Evolutionary conservation across 2,888 invertebrate genomes (phyloP).

Genomic region (Oscheius sp.): DNA sequence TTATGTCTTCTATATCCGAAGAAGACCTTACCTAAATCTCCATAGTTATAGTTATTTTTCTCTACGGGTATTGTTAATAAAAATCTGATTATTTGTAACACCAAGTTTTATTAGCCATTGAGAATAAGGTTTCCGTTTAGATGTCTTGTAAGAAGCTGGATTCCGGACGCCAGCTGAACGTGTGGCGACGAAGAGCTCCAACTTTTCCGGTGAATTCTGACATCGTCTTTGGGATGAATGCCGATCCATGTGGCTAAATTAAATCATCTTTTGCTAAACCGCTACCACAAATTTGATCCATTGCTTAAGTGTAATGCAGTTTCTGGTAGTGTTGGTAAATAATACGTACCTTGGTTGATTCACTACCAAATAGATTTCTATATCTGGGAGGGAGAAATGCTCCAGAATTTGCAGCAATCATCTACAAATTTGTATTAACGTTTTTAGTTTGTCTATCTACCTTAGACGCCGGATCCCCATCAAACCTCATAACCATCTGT

Average conservation of each 20-base stretch:
- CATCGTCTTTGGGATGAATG: constrained; percentile 17
- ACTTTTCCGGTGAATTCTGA: constrained; percentile 28
- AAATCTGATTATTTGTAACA: constrained; percentile 6
- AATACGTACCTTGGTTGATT: constrained; percentile 1
- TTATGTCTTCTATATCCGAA: constrained; percentile 27
- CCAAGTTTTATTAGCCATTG: constrained; percentile 4
- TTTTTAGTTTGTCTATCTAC: background rate
- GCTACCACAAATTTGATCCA: background rate
- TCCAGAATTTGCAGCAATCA: constrained; percentile 4
- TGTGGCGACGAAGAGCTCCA: constrained; percentile 23
- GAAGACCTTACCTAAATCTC: constrained; percentile 17
- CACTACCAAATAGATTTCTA: constrained; percentile 19
- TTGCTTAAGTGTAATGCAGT: background rate
- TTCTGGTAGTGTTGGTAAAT: background rate
- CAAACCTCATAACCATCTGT: constrained; percentile 7
- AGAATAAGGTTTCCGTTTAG: background rate
- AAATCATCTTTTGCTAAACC: background rate
- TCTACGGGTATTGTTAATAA: constrained; percentile 17
- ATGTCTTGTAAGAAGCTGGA: background rate
- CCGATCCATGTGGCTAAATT: constrained; percentile 25
- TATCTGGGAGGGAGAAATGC: constrained; percentile 26
- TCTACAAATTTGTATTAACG: background rate
- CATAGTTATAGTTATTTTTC: background rate
- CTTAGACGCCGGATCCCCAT: background rate
- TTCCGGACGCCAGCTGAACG: constrained; percentile 27